Percentiles rank a stretch among this genome's conserved stretches.
Conservation (phyloP, 2,888 invertebrate genomes). For the Tipula helvola region DNA sequence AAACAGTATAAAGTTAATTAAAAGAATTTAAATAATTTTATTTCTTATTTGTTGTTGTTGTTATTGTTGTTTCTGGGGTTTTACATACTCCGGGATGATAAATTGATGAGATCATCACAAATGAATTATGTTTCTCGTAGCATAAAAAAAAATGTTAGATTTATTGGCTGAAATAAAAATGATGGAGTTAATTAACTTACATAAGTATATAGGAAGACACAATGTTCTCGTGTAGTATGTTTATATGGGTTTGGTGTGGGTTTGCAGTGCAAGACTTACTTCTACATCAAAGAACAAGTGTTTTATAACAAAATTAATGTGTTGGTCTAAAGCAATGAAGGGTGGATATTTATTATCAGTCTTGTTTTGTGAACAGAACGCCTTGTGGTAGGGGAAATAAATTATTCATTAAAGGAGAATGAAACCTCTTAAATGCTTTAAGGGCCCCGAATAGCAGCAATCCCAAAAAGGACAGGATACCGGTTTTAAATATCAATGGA, state of each 20-base stretch:
- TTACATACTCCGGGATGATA: background rate
- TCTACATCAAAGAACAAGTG: background rate
- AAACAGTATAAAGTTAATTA: background rate
- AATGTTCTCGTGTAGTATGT: background rate
- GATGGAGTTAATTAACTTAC: background rate
- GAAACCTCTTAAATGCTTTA: too few relatives aligned
- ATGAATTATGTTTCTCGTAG: background rate
- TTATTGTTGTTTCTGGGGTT: background rate
- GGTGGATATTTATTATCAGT: too few relatives aligned
- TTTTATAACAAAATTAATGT: background rate
- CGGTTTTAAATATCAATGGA: too few relatives aligned
- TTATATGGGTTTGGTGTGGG: background rate
- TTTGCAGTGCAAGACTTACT: background rate
- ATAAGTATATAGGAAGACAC: background rate
- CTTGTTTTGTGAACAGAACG: too few relatives aligned
- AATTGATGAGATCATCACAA: background rate
- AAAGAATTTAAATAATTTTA: background rate
- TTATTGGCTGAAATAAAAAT: background rate
- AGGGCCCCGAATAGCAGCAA: too few relatives aligned
- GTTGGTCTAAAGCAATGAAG: background rate
- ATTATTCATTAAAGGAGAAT: too few relatives aligned
- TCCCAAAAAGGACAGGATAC: too few relatives aligned
- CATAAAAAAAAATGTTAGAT: background rate
- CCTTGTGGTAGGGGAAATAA: too few relatives aligned
- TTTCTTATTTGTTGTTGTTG: background rate